Conservation (phyloP, 2,797 vertebrate genomes). For the Ptychadena robeensis region DNA sequence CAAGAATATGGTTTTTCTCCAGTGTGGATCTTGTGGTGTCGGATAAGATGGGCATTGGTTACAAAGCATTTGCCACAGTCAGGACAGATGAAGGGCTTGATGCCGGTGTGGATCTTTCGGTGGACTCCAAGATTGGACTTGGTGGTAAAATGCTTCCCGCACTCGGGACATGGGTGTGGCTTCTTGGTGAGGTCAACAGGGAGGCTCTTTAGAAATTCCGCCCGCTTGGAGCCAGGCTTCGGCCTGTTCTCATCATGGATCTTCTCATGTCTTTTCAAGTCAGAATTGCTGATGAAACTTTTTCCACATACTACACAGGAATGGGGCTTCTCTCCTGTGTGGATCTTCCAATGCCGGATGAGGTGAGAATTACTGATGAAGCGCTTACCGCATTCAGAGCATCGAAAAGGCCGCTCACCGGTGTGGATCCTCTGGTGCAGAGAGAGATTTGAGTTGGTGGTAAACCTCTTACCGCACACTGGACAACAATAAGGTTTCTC, state of each 20-base stretch:
- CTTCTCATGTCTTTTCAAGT: constrained; percentile 13
- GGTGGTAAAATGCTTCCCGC: neutral
- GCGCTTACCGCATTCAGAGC: constrained; percentile 16
- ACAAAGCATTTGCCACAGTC: constrained; percentile 23
- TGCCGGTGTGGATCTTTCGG: neutral
- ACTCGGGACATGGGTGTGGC: neutral
- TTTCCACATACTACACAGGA: constrained; percentile 6
- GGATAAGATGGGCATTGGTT: constrained; percentile 10
- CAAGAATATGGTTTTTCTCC: constrained; percentile 49
- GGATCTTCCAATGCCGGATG: constrained; percentile 13
- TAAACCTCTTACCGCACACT: neutral
- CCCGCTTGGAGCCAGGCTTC: neutral
- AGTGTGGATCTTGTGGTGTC: constrained; percentile 26
- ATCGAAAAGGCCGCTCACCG: neutral
- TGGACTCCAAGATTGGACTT: neutral
- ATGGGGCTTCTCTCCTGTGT: constrained; percentile 17
- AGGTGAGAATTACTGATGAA: constrained; percentile 25
- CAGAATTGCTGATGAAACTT: neutral
- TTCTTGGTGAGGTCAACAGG: constrained; percentile 1
- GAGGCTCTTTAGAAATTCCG: neutral
- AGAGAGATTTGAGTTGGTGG: neutral
- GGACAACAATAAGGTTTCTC: neutral
- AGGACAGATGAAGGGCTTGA: constrained; percentile 5
- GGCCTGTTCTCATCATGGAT: constrained; percentile 10
- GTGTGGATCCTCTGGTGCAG: constrained; percentile 7